Evolutionary conservation across 2,888 invertebrate genomes (phyloP), one percentile per base, ranked within the genome.

Genomic region (Coelinius sp.): DNA sequence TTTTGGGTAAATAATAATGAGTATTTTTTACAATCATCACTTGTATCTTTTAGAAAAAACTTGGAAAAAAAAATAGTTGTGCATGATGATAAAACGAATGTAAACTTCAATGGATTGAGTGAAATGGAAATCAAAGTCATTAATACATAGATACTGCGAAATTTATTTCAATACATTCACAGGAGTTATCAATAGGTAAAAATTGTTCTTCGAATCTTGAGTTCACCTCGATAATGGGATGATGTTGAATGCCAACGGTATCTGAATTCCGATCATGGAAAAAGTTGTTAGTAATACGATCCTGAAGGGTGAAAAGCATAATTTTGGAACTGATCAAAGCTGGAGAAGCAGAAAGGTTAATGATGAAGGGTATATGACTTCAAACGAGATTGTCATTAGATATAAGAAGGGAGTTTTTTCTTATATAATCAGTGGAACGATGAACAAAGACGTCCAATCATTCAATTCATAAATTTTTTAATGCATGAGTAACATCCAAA

Each of bases 321-420:
- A 82, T 79, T 80, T 78, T 70, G 79, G 78, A 52, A 80, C 82
- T 80, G 81, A 81, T 82, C 83, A 82, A 83, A 83, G 82, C 79
- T 81, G 77, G 77, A 79, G 74, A 76, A 80, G 78, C 78, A 46
- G 76, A 77, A 73, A 74, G 78, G 75, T 81, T 85, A 85, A 86
- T 85, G 84, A 84, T 78, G 80, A 83, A 83, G 78, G 78, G 80
- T 84, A 86, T 84, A 85, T 78, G 83, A 79, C 85, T 83, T 86
- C 85, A 86, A 86, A 87, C 83, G 84, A 76, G 79, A 6, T 27
- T 25, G 25, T n/a, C n/a, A 85, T 84, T 84, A 85, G 53, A 82
- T 81, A 82, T 81, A 84, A 84, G 79, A 77, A 78, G 81, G 44
- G 12, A 35, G 14, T n/a, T 24, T 46, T 68, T 63, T 65, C 56